Percentiles rank a stretch among this genome's conserved stretches.
Conservation (phyloP, 2,113 vertebrate genomes). For the Syrrhaptes paradoxus region DNA sequence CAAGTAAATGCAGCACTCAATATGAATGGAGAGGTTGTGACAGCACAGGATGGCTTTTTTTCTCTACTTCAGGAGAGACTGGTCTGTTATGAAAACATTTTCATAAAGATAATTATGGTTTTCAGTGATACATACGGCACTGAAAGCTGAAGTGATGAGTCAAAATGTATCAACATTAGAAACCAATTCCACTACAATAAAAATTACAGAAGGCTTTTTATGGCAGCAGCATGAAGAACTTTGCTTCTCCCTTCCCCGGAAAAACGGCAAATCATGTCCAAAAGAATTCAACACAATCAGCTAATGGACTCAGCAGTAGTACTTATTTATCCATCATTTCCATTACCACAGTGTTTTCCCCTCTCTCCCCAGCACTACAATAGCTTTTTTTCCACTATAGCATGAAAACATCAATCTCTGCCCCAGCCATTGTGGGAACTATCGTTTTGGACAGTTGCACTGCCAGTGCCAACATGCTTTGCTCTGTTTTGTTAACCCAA, state of each 20-base stretch:
- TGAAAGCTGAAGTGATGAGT: not conserved
- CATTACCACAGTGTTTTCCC: not conserved
- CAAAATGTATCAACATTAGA: not conserved
- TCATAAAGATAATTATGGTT: not conserved
- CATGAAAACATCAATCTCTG: not conserved
- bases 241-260: not conserved
- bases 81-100: not conserved
- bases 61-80: not conserved
- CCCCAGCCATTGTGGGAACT: not conserved
- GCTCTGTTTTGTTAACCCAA: not conserved
- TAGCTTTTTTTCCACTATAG: not conserved
- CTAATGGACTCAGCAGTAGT: not conserved
- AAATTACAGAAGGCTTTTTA: not conserved
- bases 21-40: not conserved
- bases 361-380: not conserved
- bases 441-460: not conserved
- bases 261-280: not conserved
- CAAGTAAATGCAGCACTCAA: not conserved
- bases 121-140: not conserved
- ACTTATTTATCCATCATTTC: not conserved
- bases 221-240: not conserved
- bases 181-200: not conserved
- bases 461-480: not conserved
- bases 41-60: not conserved
- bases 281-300: not conserved